A percentile compares a stretch with the other conserved stretches of the same genome.
phyloP scores from a whole-genome alignment of 2,888 invertebrate species.

The Catocala sponsa region DNA sequence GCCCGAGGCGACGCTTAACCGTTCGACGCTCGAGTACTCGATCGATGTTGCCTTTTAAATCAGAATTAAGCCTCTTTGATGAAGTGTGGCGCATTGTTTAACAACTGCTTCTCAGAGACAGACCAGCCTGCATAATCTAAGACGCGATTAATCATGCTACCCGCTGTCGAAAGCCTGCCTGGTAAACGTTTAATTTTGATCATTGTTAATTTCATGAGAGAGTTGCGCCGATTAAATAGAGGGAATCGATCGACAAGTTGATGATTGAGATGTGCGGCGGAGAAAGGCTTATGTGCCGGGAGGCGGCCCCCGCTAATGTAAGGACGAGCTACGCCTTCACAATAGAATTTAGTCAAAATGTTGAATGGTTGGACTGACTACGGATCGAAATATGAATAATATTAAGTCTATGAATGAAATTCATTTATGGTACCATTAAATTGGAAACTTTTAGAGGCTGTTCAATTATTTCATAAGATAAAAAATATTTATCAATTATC shows the following conservation, averaged over 20 bases:
- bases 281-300: not conserved
- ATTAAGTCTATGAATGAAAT: no score
- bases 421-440: no score
- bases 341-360: no score
- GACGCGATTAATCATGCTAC: slow-evolving; percentile 47
- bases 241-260: slow-evolving; percentile 22
- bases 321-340: no score
- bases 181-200: slow-evolving; percentile 52
- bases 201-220: slow-evolving; percentile 44
- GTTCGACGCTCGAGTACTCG: slow-evolving; percentile 59
- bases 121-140: slow-evolving; percentile 49
- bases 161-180: slow-evolving; percentile 44
- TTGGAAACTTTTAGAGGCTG: no score
- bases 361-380: no score
- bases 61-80: slow-evolving; percentile 64
- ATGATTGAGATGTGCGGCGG: slow-evolving; percentile 35
- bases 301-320: not conserved
- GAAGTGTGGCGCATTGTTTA: slow-evolving; percentile 59
- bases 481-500: no score
- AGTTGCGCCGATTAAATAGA: slow-evolving; percentile 47
- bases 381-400: no score
- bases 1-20: slow-evolving; percentile 67
- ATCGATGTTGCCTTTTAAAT: slow-evolving; percentile 70
- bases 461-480: no score
- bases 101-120: slow-evolving; percentile 48